A percentile compares a stretch with the other conserved stretches of the same genome.
phyloP scores from a whole-genome alignment of 2,113 vertebrate genomes.

The Anolis sagrei region DNA sequence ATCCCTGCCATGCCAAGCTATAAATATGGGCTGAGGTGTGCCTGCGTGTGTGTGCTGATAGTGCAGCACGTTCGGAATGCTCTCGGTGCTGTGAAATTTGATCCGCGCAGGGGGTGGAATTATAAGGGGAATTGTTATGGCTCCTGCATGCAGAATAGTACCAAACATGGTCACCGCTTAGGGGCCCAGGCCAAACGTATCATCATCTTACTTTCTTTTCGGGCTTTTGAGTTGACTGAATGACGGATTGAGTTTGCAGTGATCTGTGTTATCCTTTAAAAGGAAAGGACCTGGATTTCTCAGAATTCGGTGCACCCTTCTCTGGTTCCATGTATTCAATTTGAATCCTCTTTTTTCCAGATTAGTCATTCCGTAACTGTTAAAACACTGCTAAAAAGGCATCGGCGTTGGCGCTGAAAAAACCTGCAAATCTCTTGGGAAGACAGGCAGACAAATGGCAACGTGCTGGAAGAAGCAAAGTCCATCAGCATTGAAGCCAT shows the following conservation, averaged over 20 bases:
- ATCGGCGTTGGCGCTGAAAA: no score
- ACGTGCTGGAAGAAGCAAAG: no score
- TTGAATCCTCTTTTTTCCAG: not conserved
- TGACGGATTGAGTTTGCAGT: no score
- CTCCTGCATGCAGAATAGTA: not conserved
- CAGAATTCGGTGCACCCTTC: not conserved
- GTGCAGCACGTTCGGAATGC: slow-evolving; percentile 14
- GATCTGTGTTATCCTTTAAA: not conserved
- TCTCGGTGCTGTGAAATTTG: slow-evolving; percentile 25
- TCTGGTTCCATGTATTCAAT: not conserved
- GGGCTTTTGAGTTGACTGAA: not conserved
- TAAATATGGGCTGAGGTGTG: slow-evolving; percentile 43
- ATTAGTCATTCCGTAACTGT: no score
- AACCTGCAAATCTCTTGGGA: no score
- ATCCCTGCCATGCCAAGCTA: not conserved
- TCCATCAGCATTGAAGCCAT: no score
- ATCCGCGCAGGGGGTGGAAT: rapidly evolving
- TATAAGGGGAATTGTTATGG: not conserved
- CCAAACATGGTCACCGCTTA: not conserved
- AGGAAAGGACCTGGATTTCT: not conserved
- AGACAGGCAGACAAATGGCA: no score
- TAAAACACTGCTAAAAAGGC: no score
- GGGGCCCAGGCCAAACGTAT: not conserved
- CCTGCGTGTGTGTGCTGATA: not conserved
- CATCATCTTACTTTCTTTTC: not conserved